Conservation (phyloP, 1,140 invertebrate species). For the Drosophila quadrilineata region DNA sequence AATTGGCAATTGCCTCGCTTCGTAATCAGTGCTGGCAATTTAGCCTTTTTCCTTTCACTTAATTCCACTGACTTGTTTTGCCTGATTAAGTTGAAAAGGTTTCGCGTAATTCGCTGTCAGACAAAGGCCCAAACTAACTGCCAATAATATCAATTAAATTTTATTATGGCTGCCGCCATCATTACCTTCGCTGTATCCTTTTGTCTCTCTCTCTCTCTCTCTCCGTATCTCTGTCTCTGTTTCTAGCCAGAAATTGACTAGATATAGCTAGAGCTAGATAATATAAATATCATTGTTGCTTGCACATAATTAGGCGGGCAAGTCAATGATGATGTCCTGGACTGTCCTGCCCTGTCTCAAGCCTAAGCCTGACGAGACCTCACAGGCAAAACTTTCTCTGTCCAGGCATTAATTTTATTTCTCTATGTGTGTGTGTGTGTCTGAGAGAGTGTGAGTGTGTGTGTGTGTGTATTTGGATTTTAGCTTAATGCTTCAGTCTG, state of each 20-base stretch:
- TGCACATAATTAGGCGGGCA: constrained; percentile 71
- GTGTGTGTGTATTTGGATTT: constrained; percentile 32
- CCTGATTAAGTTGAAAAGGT: too few species aligned
- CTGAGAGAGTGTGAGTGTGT: constrained; percentile 11
- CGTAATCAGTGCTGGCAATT: not conserved
- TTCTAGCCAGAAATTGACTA: constrained; percentile 54
- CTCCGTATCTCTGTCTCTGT: too few species aligned
- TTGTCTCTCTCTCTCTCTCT: constrained; percentile 19
- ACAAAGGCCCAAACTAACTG: too few species aligned
- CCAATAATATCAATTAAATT: too few species aligned
- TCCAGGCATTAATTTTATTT: constrained; percentile 50
- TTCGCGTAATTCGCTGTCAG: too few species aligned
- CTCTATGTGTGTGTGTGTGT: constrained; percentile 19
- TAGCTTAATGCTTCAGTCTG: constrained; percentile 67
- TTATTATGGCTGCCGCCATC: not conserved
- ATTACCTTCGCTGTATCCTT: constrained; percentile 32
- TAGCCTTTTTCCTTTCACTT: not conserved
- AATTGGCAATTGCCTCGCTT: too few species aligned
- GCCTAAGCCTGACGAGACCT: constrained; percentile 52
- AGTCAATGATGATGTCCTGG: constrained; percentile 25
- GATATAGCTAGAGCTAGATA: too few species aligned
- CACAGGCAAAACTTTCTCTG: constrained; percentile 38
- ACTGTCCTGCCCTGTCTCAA: too few species aligned
- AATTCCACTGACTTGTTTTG: too few species aligned
- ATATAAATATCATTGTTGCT: constrained; percentile 78